Conservation (phyloP, 2,888 invertebrate genomes). For the Eumerus sabulonum region DNA sequence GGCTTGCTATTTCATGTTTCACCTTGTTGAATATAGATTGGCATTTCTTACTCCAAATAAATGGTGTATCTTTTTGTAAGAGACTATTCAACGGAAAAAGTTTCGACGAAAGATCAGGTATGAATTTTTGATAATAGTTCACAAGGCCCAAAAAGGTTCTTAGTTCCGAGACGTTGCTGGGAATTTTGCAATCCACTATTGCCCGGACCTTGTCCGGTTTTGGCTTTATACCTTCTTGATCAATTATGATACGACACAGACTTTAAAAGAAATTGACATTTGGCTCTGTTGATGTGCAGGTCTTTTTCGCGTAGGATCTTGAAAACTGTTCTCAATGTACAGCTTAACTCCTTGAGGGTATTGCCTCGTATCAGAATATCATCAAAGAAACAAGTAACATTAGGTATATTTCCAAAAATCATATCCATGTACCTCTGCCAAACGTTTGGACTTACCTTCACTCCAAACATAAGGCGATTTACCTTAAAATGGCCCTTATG, state of each 20-base stretch:
- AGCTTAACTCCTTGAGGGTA: not conserved
- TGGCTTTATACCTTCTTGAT: slow-evolving; percentile 42
- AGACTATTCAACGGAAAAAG: slow-evolving; percentile 48
- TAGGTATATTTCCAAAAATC: slow-evolving; percentile 2
- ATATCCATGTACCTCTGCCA: slow-evolving; percentile 22
- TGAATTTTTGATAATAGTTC: slow-evolving; percentile 59
- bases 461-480: slow-evolving; percentile 18
- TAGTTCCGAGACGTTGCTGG: slow-evolving; percentile 63
- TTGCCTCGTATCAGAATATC: slow-evolving; percentile 25
- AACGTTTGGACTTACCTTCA: slow-evolving; percentile 8
- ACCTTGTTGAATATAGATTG: slow-evolving; percentile 70
- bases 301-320: slow-evolving; percentile 3
- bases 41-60: slow-evolving; percentile 71
- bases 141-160: slow-evolving; percentile 41
- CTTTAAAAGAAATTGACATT: slow-evolving; percentile 29
- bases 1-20: slow-evolving; percentile 69
- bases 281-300: slow-evolving; percentile 7
- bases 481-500: slow-evolving; percentile 8
- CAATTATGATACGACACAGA: slow-evolving; percentile 43
- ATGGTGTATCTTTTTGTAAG: slow-evolving; percentile 58
- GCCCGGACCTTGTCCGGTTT: slow-evolving; percentile 69
- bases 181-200: slow-evolving; percentile 69
- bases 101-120: slow-evolving; percentile 50
- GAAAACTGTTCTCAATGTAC: slow-evolving; percentile 35
- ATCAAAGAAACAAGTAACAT: slow-evolving; percentile 28